Evolutionary conservation across 2,113 vertebrate genomes (phyloP).

Genomic region (Takifugu flavidus): DNA sequence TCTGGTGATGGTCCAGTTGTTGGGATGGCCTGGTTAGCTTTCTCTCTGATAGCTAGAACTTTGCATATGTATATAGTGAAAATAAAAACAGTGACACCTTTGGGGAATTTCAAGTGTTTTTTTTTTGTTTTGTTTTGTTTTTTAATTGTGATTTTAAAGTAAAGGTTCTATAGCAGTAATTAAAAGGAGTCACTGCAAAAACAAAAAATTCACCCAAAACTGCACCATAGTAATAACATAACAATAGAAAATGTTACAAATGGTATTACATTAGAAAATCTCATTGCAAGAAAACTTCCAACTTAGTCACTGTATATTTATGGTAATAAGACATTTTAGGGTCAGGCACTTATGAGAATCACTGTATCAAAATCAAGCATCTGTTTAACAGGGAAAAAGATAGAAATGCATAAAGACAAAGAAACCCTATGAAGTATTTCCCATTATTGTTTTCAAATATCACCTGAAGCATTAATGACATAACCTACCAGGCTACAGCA

Average conservation of each 20-base stretch:
- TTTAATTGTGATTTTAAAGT: not conserved
- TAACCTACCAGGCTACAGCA: constrained; percentile 54
- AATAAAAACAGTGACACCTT: constrained; percentile 65
- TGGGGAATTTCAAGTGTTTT: not conserved
- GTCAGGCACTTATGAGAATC: constrained; percentile 40
- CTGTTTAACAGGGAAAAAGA: constrained; percentile 6
- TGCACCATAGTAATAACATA: constrained; percentile 3
- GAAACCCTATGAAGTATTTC: constrained; percentile 52
- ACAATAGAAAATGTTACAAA: constrained; percentile 6
- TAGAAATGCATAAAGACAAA: constrained; percentile 2
- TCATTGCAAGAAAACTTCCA: constrained; percentile 13
- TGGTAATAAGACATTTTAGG: not conserved
- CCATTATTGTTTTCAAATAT: constrained; percentile 39
- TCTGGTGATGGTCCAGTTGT: too few species aligned
- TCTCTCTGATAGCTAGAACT: too few species aligned
- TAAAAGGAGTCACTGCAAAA: not conserved
- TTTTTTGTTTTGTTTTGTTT: not conserved
- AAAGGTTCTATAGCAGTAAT: not conserved
- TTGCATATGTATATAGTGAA: constrained; percentile 63
- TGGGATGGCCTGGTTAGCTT: too few species aligned
- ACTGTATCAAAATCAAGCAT: not conserved
- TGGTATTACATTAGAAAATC: not conserved
- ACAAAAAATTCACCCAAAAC: not conserved
- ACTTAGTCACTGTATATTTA: constrained; percentile 14
- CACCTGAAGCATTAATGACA: constrained; percentile 38